Conservation (phyloP, 2,113 vertebrate genomes). For the Nipponia nippon region DNA sequence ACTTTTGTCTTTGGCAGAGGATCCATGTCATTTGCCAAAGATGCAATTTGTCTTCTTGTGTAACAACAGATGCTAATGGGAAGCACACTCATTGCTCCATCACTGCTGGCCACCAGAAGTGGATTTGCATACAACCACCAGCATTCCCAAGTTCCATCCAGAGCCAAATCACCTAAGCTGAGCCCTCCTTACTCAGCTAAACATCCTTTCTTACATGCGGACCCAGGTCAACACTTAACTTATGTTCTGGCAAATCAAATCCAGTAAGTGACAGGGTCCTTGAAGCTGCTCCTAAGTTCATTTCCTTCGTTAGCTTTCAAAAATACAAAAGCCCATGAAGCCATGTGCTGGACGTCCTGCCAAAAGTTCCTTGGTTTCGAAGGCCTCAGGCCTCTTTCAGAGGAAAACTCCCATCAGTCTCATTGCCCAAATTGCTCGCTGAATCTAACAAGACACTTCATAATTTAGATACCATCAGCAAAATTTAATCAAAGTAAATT, state of each 20-base stretch:
- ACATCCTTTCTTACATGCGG: not conserved
- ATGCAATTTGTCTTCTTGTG: conserved; percentile 3
- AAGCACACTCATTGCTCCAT: not conserved
- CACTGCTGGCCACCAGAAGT: not conserved
- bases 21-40: not conserved
- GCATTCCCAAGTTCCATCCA: not conserved
- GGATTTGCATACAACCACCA: not conserved
- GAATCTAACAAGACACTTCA: not conserved
- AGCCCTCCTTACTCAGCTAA: not conserved
- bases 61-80: not conserved
- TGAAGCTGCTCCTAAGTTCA: not conserved
- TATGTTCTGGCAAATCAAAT: not conserved
- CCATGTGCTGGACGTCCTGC: not conserved
- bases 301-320: not conserved
- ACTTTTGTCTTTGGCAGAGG: not conserved
- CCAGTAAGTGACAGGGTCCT: not conserved
- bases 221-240: not conserved
- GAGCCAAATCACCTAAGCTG: not conserved
- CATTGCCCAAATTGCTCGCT: not conserved
- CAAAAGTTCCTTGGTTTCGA: not conserved
- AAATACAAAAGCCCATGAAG: not conserved
- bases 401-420: not conserved
- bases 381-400: not conserved
- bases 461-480: not conserved
- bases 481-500: not conserved